Percentiles rank a stretch among this genome's conserved stretches.
Evolutionary conservation across 2,113 vertebrate genomes (phyloP).

Genomic region (Spermophilus dauricus): DNA sequence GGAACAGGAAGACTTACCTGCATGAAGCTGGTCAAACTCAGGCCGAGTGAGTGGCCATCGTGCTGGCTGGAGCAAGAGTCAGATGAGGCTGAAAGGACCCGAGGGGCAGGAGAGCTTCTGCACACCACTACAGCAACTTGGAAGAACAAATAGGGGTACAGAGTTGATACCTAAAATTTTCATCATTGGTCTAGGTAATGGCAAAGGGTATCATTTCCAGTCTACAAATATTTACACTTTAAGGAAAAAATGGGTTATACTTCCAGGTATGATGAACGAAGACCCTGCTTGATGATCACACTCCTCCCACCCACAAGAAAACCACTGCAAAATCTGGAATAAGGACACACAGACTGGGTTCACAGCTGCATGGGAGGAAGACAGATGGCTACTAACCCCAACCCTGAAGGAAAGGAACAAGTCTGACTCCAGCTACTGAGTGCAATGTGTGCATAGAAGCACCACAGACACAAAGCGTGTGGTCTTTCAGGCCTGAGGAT

Average conservation of each 20-base stretch:
- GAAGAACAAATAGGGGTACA: background rate
- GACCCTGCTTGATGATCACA: background rate
- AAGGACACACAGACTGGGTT: background rate
- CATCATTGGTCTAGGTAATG: background rate
- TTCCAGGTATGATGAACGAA: background rate
- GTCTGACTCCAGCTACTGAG: background rate
- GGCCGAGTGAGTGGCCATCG: no score
- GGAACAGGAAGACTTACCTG: background rate
- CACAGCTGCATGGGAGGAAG: background rate
- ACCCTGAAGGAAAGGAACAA: background rate
- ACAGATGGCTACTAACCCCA: no score
- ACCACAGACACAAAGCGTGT: background rate
- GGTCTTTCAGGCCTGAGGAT: background rate
- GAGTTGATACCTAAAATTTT: background rate
- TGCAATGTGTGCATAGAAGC: rapidly evolving
- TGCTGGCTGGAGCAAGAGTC: background rate
- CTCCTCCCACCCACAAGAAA: background rate
- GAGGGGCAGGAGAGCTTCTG: background rate
- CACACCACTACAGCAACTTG: background rate
- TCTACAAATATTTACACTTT: background rate
- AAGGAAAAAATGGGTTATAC: background rate
- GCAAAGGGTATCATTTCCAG: background rate
- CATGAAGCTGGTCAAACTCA: background rate
- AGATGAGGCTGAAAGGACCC: background rate
- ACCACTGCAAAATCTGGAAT: background rate